Percentiles rank a stretch among this genome's conserved stretches.
phyloP scores from a whole-genome alignment of 2,888 invertebrate species.

The Crepidodera aurea region DNA sequence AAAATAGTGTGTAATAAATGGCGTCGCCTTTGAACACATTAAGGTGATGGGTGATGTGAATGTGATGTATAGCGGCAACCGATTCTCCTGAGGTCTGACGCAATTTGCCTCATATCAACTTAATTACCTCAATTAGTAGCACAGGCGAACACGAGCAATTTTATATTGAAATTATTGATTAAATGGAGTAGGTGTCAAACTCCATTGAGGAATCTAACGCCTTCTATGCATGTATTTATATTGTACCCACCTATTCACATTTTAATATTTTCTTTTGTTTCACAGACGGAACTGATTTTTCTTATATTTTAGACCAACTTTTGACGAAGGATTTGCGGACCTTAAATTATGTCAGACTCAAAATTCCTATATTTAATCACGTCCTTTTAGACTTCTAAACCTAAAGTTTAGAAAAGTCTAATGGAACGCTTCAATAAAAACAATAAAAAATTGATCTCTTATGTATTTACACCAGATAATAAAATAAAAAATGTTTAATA shows the following conservation, averaged over 20 bases:
- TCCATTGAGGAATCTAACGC: slow-evolving; percentile 6
- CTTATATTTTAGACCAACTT: too few relatives aligned
- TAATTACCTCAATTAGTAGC: slow-evolving; percentile 18
- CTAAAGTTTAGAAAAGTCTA: too few relatives aligned
- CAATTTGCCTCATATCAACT: slow-evolving; percentile 13
- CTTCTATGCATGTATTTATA: slow-evolving; percentile 1
- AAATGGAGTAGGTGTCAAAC: slow-evolving; percentile 2
- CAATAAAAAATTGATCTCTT: too few relatives aligned
- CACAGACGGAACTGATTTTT: too few relatives aligned
- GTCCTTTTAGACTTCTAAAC: too few relatives aligned
- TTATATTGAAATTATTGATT: slow-evolving; percentile 21
- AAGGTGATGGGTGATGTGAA: slow-evolving; percentile 11
- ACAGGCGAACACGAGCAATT: slow-evolving; percentile 15
- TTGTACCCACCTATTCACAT: not conserved
- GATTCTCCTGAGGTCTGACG: slow-evolving; percentile 6
- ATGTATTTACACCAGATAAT: too few relatives aligned
- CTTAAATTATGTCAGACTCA: too few relatives aligned
- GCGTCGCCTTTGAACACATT: not conserved
- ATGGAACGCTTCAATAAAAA: too few relatives aligned
- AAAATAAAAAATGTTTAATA: too few relatives aligned
- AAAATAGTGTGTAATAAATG: not conserved
- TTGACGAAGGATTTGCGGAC: too few relatives aligned
- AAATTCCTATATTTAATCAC: too few relatives aligned
- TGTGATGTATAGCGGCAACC: slow-evolving; percentile 10
- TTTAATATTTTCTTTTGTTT: not conserved